Evolutionary conservation across 2,888 invertebrate species (phyloP).

Genomic region (Clostera curtula): DNA sequence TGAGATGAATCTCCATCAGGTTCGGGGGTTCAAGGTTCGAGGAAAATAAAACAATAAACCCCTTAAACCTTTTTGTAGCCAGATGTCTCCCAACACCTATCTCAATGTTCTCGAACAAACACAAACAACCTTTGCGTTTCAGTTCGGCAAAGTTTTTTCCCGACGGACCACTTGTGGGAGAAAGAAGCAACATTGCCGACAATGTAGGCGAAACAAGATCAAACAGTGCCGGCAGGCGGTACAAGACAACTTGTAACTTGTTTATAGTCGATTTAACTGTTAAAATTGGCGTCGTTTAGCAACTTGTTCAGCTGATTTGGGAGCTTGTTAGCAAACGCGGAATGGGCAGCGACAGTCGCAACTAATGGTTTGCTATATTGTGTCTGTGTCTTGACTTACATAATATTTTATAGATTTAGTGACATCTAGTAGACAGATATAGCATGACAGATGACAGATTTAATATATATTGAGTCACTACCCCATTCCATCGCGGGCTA

Average conservation of each 20-base stretch:
- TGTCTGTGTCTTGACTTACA: too few species aligned
- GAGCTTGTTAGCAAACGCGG: neutral
- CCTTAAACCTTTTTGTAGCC: slow-evolving; percentile 1
- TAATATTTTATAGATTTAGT: too few species aligned
- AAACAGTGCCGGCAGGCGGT: slow-evolving; percentile 6
- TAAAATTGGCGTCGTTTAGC: slow-evolving; percentile 11
- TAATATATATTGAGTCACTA: too few species aligned
- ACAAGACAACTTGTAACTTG: slow-evolving; percentile 13
- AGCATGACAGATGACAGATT: too few species aligned
- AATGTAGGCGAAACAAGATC: slow-evolving; percentile 11
- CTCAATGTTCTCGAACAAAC: neutral
- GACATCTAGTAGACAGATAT: too few species aligned
- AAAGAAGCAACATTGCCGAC: slow-evolving; percentile 4
- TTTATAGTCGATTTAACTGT: slow-evolving; percentile 12
- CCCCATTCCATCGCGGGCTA: too few species aligned
- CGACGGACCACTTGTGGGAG: slow-evolving; percentile 5
- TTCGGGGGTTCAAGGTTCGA: too few species aligned
- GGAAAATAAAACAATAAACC: too few species aligned
- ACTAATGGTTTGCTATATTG: too few species aligned
- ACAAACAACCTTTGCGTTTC: neutral
- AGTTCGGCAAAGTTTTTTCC: neutral
- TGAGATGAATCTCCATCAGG: too few species aligned
- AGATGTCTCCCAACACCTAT: neutral
- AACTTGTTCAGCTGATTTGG: slow-evolving; percentile 8
- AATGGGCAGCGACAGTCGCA: too few species aligned